These are phyloP conservation scores for Amblyjoppa proteus DNA, from an alignment of 2,888 invertebrate genomes.

Conservation along the genomic window DNA sequence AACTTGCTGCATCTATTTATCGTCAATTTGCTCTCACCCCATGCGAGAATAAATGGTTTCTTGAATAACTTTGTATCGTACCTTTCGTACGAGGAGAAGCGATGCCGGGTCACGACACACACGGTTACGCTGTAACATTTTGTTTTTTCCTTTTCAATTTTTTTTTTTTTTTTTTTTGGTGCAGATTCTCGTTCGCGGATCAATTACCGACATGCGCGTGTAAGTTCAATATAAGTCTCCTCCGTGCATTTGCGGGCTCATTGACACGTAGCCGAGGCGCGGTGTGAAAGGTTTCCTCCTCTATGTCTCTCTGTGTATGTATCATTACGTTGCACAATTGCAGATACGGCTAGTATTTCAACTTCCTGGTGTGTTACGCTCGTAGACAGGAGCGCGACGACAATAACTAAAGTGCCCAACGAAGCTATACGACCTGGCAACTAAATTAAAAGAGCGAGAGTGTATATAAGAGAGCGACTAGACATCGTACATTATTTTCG, in stretches of 20 bases:
- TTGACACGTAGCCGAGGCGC: conserved; percentile 66
- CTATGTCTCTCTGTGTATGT: neutral
- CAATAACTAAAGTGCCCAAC: conserved; percentile 59
- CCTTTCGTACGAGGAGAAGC: conserved; percentile 16
- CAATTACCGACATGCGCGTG: conserved; percentile 47
- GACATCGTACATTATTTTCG: conserved; percentile 49
- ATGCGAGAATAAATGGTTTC: conserved; percentile 39
- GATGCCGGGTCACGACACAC: conserved; percentile 44
- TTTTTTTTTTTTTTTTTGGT: conserved; percentile 18
- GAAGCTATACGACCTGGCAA: conserved; percentile 36
- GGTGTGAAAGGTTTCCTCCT: conserved; percentile 42
- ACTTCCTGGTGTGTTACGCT: conserved; percentile 77
- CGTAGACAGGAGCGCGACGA: conserved; percentile 64
- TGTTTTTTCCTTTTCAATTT: neutral
- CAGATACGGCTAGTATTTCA: conserved; percentile 71
- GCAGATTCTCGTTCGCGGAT: conserved; percentile 17
- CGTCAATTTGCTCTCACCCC: conserved; percentile 8
- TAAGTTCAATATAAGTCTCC: conserved; percentile 51
- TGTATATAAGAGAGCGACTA: conserved; percentile 59
- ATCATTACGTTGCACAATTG: conserved; percentile 71
- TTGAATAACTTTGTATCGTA: conserved; percentile 38
- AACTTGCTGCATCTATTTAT: neutral
- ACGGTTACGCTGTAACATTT: conserved; percentile 12
- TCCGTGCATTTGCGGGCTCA: conserved; percentile 52
- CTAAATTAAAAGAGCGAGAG: conserved; percentile 56